These are phyloP conservation scores for Protula sp. DNA, from an alignment of 2,888 invertebrate species.

Conservation along the genomic window DNA sequence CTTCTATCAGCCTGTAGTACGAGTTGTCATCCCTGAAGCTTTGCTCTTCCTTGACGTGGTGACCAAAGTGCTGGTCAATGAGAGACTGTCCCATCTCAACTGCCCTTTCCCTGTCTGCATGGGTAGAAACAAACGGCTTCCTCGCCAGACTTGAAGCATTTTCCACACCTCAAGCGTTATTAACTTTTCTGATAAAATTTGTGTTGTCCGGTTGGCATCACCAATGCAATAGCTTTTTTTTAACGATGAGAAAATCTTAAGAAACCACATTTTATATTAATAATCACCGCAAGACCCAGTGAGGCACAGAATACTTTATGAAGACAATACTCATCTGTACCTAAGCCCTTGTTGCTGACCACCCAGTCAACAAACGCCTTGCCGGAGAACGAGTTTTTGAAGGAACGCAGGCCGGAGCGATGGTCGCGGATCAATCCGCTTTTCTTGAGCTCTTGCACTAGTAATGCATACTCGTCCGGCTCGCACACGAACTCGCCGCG, in stretches of 20 bases:
- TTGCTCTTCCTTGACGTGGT: conserved; percentile 27
- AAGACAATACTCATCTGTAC: too few relatives aligned
- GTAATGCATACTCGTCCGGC: conserved; percentile 44
- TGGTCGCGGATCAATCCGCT: conserved; percentile 52
- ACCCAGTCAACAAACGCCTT: conserved; percentile 54
- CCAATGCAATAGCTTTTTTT: too few relatives aligned
- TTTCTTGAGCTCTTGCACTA: conserved; percentile 44
- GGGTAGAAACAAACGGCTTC: too few relatives aligned
- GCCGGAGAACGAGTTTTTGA: conserved; percentile 53
- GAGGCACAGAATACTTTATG: too few relatives aligned
- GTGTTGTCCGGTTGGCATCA: too few relatives aligned
- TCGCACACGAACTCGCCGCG: conserved; percentile 44
- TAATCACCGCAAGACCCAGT: too few relatives aligned
- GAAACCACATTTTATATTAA: too few relatives aligned
- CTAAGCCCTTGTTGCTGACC: conserved; percentile 44
- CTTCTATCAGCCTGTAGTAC: conserved; percentile 46
- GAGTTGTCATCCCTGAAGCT: conserved; percentile 33
- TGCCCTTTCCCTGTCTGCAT: conserved; percentile 31
- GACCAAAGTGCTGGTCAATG: conserved; percentile 46
- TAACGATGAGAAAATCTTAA: too few relatives aligned
- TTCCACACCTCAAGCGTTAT: too few relatives aligned
- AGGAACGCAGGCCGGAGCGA: conserved; percentile 28
- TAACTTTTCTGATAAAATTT: too few relatives aligned
- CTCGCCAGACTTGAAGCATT: too few relatives aligned
- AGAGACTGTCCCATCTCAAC: conserved; percentile 51